Conservation (phyloP, 2,888 invertebrate species). For the Scaeva pyrastri region DNA sequence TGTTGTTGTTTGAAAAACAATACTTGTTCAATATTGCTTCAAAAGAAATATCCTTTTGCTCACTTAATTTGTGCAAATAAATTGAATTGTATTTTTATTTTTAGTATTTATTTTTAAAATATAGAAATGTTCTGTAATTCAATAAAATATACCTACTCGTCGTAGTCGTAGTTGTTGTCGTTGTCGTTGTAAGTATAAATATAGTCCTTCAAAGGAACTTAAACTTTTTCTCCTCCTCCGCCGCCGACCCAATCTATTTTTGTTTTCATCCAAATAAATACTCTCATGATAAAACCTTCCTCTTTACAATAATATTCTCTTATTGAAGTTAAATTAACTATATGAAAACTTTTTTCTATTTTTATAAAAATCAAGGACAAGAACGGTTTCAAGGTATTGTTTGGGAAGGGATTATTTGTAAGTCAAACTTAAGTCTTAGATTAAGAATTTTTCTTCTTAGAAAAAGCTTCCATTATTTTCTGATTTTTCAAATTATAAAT, state of each 20-base stretch:
- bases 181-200: too few relatives aligned
- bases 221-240: not conserved
- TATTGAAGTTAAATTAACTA: not conserved
- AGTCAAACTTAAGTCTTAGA: too few relatives aligned
- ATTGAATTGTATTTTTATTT: not conserved
- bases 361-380: not conserved
- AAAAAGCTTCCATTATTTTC: too few relatives aligned
- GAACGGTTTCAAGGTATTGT: too few relatives aligned
- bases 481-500: too few relatives aligned
- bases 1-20: not conserved
- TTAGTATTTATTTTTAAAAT: not conserved
- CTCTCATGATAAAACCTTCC: too few relatives aligned
- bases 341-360: not conserved
- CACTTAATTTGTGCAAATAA: slow-evolving; percentile 15
- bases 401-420: too few relatives aligned
- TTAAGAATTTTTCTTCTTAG: too few relatives aligned
- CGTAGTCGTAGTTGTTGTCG: too few relatives aligned
- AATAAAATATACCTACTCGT: not conserved
- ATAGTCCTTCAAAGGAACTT: not conserved
- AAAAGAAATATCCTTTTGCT: slow-evolving; percentile 1
- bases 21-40: not conserved
- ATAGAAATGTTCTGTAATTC: not conserved
- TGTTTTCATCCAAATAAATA: not conserved
- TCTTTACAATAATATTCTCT: too few relatives aligned
- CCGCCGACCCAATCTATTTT: slow-evolving; percentile 19